phyloP scores from a whole-genome alignment of 2,797 vertebrate species.

The Pyrocephalus nanus region DNA sequence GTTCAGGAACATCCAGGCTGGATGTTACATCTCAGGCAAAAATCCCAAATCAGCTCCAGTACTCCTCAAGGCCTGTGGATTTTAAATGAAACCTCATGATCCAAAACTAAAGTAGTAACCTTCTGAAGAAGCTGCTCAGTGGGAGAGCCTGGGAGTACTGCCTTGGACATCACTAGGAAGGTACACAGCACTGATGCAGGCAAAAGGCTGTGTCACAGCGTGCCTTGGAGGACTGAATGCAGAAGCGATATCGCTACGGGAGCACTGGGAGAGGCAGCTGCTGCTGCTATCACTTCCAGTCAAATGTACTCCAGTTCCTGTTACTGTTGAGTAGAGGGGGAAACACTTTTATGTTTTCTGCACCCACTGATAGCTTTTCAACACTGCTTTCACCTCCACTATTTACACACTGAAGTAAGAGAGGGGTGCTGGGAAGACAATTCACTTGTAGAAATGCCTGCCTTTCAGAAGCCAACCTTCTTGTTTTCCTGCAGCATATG shows the following conservation, averaged over 20 bases:
- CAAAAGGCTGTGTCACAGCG: rapidly evolving
- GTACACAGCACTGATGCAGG: background rate
- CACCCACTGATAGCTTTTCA: background rate
- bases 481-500: background rate
- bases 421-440: background rate
- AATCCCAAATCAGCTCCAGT: background rate
- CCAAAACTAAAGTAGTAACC: background rate
- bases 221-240: rapidly evolving
- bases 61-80: background rate
- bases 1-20: background rate
- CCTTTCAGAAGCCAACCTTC: background rate
- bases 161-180: background rate
- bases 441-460: background rate
- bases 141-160: background rate
- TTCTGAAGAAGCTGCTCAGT: background rate
- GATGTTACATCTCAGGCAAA: background rate
- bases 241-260: rapidly evolving
- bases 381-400: background rate
- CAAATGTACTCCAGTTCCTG: background rate
- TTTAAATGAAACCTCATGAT: background rate
- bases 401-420: background rate
- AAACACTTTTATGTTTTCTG: background rate
- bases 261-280: background rate
- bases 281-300: background rate
- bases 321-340: rapidly evolving